Evolutionary conservation across 92 coral and sea anemone genomes (phyloP).

Genomic region (Parazoanthus atlanticus): DNA sequence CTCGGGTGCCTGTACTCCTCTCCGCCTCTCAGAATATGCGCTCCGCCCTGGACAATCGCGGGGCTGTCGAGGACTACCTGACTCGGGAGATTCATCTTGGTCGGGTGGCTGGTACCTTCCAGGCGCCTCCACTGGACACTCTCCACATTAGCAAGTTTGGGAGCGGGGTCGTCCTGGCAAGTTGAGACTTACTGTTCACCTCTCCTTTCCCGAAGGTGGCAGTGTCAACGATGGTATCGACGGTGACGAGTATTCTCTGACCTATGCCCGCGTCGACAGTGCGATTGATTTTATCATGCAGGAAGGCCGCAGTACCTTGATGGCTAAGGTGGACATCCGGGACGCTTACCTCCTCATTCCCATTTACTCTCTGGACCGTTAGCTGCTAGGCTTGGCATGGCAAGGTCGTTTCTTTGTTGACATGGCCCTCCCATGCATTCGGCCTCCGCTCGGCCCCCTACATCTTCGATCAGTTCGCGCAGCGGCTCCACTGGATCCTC

Average conservation of each 20-base stretch:
- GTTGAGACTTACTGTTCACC: constrained; percentile 25
- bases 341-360: constrained; percentile 25
- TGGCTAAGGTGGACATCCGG: constrained; percentile 29
- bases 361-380: not conserved
- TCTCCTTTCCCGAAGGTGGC: not conserved
- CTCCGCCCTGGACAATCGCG: no score
- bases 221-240: constrained; percentile 34
- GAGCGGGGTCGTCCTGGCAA: not conserved
- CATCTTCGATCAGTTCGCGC: constrained; percentile 1
- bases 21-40: no score
- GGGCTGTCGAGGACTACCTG: not conserved
- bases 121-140: not conserved
- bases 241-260: no score
- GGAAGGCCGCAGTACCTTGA: not conserved
- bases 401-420: no score
- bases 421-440: not conserved
- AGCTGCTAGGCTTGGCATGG: not conserved
- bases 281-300: not conserved
- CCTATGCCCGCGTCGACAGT: not conserved
- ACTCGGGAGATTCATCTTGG: constrained; percentile 5
- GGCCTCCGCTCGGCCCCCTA: not conserved
- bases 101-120: not conserved
- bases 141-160: constrained; percentile 22
- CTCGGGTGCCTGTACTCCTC: no score
- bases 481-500: constrained; percentile 9